phyloP scores from a whole-genome alignment of 2,797 vertebrate genomes.

The Poeciliopsis infans region DNA sequence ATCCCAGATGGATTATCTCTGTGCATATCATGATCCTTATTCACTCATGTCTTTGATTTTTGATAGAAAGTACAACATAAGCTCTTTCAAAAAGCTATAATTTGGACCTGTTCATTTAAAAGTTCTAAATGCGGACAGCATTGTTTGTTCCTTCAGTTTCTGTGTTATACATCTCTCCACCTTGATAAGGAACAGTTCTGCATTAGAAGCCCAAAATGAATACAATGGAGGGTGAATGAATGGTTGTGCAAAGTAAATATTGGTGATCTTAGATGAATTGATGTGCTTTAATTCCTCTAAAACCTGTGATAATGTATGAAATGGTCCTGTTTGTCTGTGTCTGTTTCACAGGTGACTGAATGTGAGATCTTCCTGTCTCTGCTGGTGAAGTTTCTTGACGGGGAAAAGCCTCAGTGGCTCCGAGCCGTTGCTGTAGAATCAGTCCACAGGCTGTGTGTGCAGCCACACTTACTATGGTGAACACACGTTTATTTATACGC shows the following conservation, averaged over 20 bases:
- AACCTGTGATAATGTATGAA: not conserved
- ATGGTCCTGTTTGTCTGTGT: constrained; percentile 15
- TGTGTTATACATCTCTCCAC: not conserved
- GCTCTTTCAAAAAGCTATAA: not conserved
- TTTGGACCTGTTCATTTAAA: not conserved
- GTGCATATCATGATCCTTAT: constrained; percentile 13
- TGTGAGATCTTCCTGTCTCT: constrained; percentile 99
- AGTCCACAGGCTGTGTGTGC: constrained; percentile 96
- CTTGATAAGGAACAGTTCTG: not conserved
- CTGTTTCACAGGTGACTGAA: constrained; percentile 91
- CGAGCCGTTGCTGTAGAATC: constrained; percentile 97
- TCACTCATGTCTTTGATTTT: not conserved
- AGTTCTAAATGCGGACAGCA: not conserved
- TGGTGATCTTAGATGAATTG: constrained; percentile 44
- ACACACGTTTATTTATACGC: not conserved
- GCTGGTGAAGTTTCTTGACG: constrained; percentile 98
- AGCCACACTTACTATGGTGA: constrained; percentile 95
- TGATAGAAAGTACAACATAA: not conserved
- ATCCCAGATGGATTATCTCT: constrained; percentile 21
- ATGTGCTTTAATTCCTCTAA: constrained; percentile 2
- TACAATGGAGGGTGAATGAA: not conserved
- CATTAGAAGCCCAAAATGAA: not conserved
- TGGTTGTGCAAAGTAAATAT: constrained; percentile 8
- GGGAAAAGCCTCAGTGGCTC: constrained; percentile 98
- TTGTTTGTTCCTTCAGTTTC: not conserved